These are phyloP conservation scores for Epiblema foenella DNA, from an alignment of 2,888 invertebrate genomes.

Conservation along the genomic window DNA sequence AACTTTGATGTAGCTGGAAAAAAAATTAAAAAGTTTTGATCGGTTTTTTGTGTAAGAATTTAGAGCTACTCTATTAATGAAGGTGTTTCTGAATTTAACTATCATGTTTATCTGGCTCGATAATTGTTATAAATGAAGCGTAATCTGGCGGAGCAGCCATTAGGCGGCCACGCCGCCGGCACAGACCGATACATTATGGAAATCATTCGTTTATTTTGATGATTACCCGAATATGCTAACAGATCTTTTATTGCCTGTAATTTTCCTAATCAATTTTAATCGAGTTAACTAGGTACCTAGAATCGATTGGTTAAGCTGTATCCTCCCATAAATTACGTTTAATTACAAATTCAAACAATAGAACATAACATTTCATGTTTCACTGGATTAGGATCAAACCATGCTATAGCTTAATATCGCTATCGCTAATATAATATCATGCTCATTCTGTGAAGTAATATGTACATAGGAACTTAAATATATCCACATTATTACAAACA, in stretches of 20 bases:
- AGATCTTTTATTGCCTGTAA: constrained; percentile 34
- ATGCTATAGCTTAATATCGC: constrained; percentile 8
- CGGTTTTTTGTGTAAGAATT: constrained; percentile 1
- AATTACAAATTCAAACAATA: neutral
- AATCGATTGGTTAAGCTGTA: neutral
- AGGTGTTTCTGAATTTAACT: constrained; percentile 44
- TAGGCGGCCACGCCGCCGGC: constrained; percentile 33
- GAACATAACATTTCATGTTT: constrained; percentile 8
- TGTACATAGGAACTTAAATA: constrained; percentile 48
- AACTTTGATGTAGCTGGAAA: neutral
- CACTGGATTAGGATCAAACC: neutral
- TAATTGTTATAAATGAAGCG: constrained; percentile 44
- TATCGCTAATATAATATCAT: constrained; percentile 21
- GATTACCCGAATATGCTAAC: constrained; percentile 30
- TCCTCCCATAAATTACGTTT: neutral
- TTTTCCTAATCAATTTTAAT: constrained; percentile 34
- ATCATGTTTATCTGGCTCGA: constrained; percentile 40
- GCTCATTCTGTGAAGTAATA: constrained; percentile 26
- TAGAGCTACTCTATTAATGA: constrained; percentile 44
- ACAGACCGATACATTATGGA: constrained; percentile 56
- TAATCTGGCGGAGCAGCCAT: constrained; percentile 35
- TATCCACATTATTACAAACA: constrained; percentile 62
- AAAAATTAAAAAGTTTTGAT: constrained; percentile 3
- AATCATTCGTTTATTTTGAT: constrained; percentile 54
- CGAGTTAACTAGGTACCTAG: constrained; percentile 7